Evolutionary conservation across 2,797 vertebrate species (phyloP), one percentile per base, ranked within the genome.

Genomic region (Sebastes itinus): DNA sequence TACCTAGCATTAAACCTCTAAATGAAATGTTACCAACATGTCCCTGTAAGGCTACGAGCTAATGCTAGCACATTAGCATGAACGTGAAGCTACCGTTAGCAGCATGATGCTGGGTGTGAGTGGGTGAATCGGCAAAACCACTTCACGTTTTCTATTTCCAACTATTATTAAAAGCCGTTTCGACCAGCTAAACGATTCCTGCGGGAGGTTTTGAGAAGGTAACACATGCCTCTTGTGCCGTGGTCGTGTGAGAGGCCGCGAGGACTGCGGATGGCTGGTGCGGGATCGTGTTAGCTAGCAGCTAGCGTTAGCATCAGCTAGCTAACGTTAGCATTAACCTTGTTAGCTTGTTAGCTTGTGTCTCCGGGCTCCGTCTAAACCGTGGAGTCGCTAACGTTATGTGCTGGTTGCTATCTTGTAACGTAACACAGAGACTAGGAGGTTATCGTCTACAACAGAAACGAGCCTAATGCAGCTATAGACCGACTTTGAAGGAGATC

Each of bases 261-360:
- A 68, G 18, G 62, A 42, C 3, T 81, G 72, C 68, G 61, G 72
- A 71, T 46, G 56, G 46, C 35, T 38, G 20, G 62, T 87, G 55
- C 54, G 42, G 72, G 81, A 88, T 63, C 74, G 25, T 75, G 71
- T 18, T 7, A 76, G 80, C 69, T 85, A 85, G 66, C 55, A 14
- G 35, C 35, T 38, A 38, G 35, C 5, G 65, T 82, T 90, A 89
- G 88, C 87, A 78, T 86, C 85, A 88, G 73, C 84, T 84, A 73
- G 82, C 85, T 89, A 82, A 58, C 72, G 49, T 71, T 93, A 91
- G 88, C 87, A 78, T 87, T 86, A 87, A 75, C 90, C 85, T 85
- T 75, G 82, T 86, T 89, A 82, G 66, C 72, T 38, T 38, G 49
- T 71, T 93, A 91, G 91, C 87, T 82, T 64, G 16, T 70, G 49